Conservation (phyloP, 2,113 vertebrate species). For the Entelurus aequoreus region DNA sequence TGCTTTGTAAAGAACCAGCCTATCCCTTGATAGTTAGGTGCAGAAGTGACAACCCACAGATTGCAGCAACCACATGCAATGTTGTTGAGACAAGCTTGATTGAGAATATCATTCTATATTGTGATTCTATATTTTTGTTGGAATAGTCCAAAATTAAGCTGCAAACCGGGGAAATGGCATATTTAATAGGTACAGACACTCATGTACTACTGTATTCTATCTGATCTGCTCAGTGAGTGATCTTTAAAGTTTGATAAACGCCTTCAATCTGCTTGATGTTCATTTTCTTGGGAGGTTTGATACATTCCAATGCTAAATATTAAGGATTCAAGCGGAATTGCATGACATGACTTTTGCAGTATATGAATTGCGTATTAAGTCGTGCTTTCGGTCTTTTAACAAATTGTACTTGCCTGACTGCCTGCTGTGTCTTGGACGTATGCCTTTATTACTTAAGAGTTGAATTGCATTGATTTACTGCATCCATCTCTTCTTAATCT, state of each 20-base stretch:
- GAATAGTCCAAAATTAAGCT: background rate
- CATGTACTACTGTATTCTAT: background rate
- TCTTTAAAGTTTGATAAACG: background rate
- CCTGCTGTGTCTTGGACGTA: too few species aligned
- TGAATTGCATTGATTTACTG: too few species aligned
- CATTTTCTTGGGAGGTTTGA: background rate
- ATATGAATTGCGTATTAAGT: background rate
- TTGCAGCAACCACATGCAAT: background rate
- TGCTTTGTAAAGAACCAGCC: background rate
- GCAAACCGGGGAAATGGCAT: background rate
- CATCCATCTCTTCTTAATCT: too few species aligned
- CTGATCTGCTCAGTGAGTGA: background rate
- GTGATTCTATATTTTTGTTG: background rate
- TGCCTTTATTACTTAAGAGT: too few species aligned
- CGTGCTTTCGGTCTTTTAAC: too few species aligned
- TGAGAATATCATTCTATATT: background rate
- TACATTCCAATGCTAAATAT: background rate
- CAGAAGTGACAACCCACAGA: background rate
- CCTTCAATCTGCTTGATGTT: background rate
- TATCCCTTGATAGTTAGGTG: background rate
- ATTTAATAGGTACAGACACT: background rate
- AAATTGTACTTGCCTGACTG: too few species aligned
- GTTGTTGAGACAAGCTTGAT: background rate
- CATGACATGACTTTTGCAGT: background rate
- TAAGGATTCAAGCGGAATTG: background rate